Evolutionary conservation across 2,888 invertebrate genomes (phyloP).

Genomic region (Aspidiotus rigidus): DNA sequence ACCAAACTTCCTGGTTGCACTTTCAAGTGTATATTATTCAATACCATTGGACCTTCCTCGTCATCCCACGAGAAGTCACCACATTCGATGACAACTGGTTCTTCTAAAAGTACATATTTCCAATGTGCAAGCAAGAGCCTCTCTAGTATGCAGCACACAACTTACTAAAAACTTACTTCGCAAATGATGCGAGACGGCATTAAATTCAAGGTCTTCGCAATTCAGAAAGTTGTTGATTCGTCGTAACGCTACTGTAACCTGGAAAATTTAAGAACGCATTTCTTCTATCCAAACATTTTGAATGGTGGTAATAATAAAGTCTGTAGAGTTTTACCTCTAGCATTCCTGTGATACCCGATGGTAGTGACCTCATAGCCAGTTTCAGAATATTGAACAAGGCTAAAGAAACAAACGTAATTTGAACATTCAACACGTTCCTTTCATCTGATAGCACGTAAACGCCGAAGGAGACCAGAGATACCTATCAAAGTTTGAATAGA

Average conservation of each 20-base stretch:
- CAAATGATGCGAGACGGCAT: constrained; percentile 42
- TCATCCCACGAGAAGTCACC: constrained; percentile 87
- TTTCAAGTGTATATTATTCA: constrained; percentile 65
- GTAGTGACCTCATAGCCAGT: constrained; percentile 91
- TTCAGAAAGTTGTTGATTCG: constrained; percentile 50
- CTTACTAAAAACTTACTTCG: constrained; percentile 39
- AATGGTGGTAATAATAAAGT: too few relatives aligned
- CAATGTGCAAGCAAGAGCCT: not conserved
- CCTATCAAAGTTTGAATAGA: constrained; percentile 39
- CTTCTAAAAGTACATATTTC: constrained; percentile 45
- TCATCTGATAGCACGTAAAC: constrained; percentile 79
- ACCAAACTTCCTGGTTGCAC: constrained; percentile 59
- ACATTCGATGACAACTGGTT: constrained; percentile 74
- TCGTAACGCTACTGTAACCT: constrained; percentile 48
- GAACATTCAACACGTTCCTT: constrained; percentile 72
- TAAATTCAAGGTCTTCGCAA: constrained; percentile 48
- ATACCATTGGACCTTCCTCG: constrained; percentile 50
- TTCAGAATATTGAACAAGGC: constrained; percentile 95
- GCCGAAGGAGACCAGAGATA: constrained; percentile 69
- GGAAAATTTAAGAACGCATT: too few relatives aligned
- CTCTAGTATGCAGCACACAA: not conserved
- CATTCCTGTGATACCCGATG: constrained; percentile 58
- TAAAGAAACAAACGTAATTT: constrained; percentile 89
- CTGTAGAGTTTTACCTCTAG: constrained; percentile 37
- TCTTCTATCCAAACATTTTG: too few relatives aligned